Base-by-base conservation (phyloP, 2,113 vertebrate genomes). In the Ranitomeya variabilis region DNA sequence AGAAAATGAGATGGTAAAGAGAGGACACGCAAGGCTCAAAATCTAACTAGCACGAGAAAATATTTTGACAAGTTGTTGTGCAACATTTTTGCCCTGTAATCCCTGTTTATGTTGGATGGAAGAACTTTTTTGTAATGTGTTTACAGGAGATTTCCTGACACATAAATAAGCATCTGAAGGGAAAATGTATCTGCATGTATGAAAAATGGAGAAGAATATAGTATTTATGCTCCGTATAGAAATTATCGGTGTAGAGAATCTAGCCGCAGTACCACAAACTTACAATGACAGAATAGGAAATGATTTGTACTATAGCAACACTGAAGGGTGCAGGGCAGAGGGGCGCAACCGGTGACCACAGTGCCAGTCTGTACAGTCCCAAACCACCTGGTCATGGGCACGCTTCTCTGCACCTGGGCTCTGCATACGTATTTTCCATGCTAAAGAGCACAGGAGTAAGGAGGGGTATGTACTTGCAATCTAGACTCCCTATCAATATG, bases 1-100 rank as follows among this genome's bases (percentile, higher is more conserved):
- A 67, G 66, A 71, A 84, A 84, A 84, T 69, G 82, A 71, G 82
- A 67, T 84, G 82, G 82, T 71, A 71, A 84, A 84, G 52, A 54
- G 82, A 54, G 82, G 64, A 69, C 64, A 67, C 23, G n/a, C 13
- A 84, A 84, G 31, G 59, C 80, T 62, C 26, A 37, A 62, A 83
- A 83, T 83, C 80, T 83, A 64, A 64, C 80, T 64, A 79, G 52
- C 82, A n/a, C 1, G 51, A 45, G 37, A 64, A 84, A 71, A 67
- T 71, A 60, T 84, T 84, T 84, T 69, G 64, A 84, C 82, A 54
- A 71, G 64, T 55, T 71, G 82, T 71, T 84, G 66, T 45, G 66
- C 80, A 83, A 83, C 60, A 83, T 83, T 66, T 83, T 64, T 66
- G 80, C 80, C 80, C 59, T 66, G 59, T 64, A 83, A 21, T 83